Evolutionary conservation across 2,888 invertebrate genomes (phyloP), one percentile per base, ranked within the genome.

Genomic region (Tetrapedia diversipes): DNA sequence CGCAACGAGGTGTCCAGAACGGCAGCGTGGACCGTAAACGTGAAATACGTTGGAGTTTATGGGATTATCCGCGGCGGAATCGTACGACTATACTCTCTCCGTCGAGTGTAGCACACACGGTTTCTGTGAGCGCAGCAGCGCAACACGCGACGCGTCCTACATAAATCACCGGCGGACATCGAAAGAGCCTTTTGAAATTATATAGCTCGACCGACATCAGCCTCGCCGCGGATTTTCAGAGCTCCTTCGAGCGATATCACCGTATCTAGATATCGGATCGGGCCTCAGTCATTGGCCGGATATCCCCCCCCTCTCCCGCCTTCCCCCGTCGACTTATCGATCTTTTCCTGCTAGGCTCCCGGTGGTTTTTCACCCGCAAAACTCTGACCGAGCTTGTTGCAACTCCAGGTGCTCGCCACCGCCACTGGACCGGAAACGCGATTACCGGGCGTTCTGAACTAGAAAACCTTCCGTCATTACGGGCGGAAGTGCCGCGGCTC

Each of bases 121-220:
- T 77, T 77, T 83, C 77, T 70, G 70, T 63, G 51, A 49, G 72
- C 72, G 45, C 47, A 71, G 56, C 73, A 54, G 49, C 11, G 70
- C 76, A 78, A 79, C 79, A 60, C 76, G 78, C 78, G 80, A 81
- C 74, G 79, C 82, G 84, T 84, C 79, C 82, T 84, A 82, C 84
- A 81, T 84, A 84, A 84, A 84, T 84, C 84, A 84, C 80, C 37
- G 69, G 75, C 69, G 47, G 84, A 84, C 82, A 71, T 75, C 80
- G 75, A 76, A 69, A 70, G 69, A 80, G 74, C 77, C 82, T 84
- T 84, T 82, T 84, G 79, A 84, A 84, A 84, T 81, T 84, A 82
- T 79, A 84, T 74, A 60, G 80, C 77, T 74, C 73, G 61, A 41
- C 56, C 71, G 29, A 16, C 61, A 29, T 69, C 65, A 76, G 54